Conservation (phyloP, 2,888 invertebrate species). For the Drosophila falleni region DNA sequence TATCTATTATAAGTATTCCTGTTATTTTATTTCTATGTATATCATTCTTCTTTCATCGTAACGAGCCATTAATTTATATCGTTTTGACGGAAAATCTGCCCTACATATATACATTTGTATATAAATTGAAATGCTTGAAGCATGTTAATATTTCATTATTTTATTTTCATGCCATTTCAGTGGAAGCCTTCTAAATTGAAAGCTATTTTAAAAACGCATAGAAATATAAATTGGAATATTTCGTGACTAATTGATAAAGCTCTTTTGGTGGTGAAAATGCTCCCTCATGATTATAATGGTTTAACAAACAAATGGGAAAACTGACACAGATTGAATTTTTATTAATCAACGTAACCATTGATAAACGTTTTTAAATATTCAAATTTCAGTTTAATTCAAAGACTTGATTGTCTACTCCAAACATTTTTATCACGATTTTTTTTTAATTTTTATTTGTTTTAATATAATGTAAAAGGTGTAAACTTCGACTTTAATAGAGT, state of each 20-base stretch:
- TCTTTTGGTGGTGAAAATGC: constrained; percentile 5
- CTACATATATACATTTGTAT: constrained; percentile 11
- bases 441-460: too few relatives aligned
- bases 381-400: not conserved
- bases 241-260: constrained; percentile 62
- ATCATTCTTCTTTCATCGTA: not conserved
- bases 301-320: not conserved
- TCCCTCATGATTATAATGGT: constrained; percentile 2
- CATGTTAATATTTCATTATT: constrained; percentile 21
- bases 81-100: constrained; percentile 33
- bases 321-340: not conserved
- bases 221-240: constrained; percentile 55
- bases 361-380: not conserved
- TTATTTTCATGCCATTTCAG: constrained; percentile 19
- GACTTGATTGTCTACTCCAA: not conserved
- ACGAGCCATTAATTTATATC: constrained; percentile 30
- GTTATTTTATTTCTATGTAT: not conserved
- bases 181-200: constrained; percentile 28
- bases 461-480: too few relatives aligned
- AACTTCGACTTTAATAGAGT: too few relatives aligned
- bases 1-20: not conserved
- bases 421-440: not conserved
- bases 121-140: not conserved
- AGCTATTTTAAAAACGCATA: constrained; percentile 51
- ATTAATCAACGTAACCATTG: constrained; percentile 1